Base-by-base conservation (phyloP, 2,113 vertebrate genomes). In the Ceyx margarethae region DNA sequence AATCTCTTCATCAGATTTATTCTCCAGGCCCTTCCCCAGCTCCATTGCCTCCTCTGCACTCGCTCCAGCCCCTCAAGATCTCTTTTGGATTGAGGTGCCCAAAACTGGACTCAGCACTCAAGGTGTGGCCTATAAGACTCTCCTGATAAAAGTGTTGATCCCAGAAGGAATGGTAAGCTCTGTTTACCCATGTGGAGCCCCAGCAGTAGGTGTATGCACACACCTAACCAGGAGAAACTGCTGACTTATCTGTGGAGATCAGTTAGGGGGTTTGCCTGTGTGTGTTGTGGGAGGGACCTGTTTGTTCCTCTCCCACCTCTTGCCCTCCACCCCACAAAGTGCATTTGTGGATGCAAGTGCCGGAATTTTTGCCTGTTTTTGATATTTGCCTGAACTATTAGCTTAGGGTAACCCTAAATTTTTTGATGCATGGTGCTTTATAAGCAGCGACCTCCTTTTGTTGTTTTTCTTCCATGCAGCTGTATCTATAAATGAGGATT, bases 391-490 rank as follows among this genome's bases (percentile, higher is more conserved):
- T 61, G 64, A 33, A 40, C 11, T 40, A 45, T 48, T 75, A 61
- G 5, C 22, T 68, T 51, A 72, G 17, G 6, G 22, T 66, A 77
- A 56, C 13, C 12, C 8, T 51, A 4, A 10, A 23, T 51, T 77
- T 46, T 69, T 78, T 40, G 9, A 45, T 58, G 19, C 7, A 2
- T 1, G 4, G 17, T 46, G 35, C 43, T 83, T 51, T 66, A 43
- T 61, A 50, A 87, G 46, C 29, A 67, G 9, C 35, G 8, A 3
- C 29, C 50, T 58, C 11, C 46, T 61, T 85, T 0, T 0, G 9
- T 65, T 37, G 14, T 66, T 77, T 78, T 54, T 19, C 25, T 69
- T 75, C n/a, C 4, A 15, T 84, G 20, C 29, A 81, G 6, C n/a
- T 72, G 5, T 56, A 17, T 73, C 72, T 57, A 0, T 60, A 69